Evolutionary conservation across 2,888 invertebrate species (phyloP), one percentile per base, ranked within the genome.

Genomic region (Ennomos erosarius): DNA sequence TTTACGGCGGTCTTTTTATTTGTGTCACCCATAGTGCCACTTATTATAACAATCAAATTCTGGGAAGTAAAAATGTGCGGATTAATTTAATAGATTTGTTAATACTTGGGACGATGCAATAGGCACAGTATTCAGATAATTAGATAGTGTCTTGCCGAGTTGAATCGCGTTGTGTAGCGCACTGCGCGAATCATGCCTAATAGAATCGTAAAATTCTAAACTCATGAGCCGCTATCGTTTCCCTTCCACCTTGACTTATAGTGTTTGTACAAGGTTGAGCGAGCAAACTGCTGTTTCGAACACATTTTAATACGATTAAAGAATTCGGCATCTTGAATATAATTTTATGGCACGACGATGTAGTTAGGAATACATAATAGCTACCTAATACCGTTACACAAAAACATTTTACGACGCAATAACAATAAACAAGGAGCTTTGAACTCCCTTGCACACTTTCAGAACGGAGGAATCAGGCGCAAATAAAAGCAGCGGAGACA

Each of bases 331-430:
- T 68, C 65, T 47, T 55, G 60, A 55, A 45, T 46, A 57, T 54
- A 58, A 48, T 71, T 75, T 74, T 70, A 71, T 61, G 69, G 67
- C 60, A 64, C 59, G 63, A 67, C 66, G 59, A 62, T 62, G 64
- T 3, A 26, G 63, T 55, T 67, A 64, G 26, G 13, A 26, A 6
- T 44, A 53, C 51, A 38, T 36, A 38, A 16, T 53, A 56, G 51
- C 60, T 51, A 49, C 43, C 59, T 26, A 6, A 55, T 65, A 16
- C 3, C 16, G 16, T 16, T 16, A 69, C 56, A 70, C 64, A 69
- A 69, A 69, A 71, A 68, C 62, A 64, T 71, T 74, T 84, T 78
- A 83, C 80, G 83, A 81, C 65, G 76, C 71, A 75, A 73, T 79
- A 78, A 70, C 64, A 71, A 71, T 71, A 77, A 79, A 78, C 71